Conservation (phyloP, 37 sponge, comb jelly and placozoan genomes). For the Halisarca cf. caerulea region DNA sequence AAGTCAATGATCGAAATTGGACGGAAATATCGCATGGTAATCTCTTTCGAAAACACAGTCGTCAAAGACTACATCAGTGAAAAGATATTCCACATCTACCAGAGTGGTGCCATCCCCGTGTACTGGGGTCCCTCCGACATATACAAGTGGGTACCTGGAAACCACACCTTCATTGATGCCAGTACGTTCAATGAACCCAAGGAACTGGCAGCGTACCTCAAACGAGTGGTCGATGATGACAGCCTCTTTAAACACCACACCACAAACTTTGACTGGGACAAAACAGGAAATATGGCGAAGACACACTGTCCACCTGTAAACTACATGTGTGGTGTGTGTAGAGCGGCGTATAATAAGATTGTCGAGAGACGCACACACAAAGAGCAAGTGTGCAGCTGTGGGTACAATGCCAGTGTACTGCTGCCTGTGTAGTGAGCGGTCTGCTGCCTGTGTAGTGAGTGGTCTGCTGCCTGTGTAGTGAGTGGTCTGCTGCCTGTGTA, state of each 20-base stretch:
- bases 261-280: neutral
- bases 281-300: neutral
- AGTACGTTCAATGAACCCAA: neutral
- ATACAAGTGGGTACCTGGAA: conserved; percentile 16
- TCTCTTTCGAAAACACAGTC: conserved; percentile 16
- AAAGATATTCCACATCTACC: neutral
- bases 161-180: conserved; percentile 17
- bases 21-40: conserved; percentile 7
- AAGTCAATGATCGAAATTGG: neutral
- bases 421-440: no score
- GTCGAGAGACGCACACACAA: no score
- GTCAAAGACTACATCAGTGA: neutral
- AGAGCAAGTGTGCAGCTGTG: no score
- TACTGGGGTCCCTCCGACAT: conserved; percentile 24
- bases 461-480: no score
- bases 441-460: no score
- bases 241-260: neutral
- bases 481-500: no score
- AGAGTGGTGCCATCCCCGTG: conserved; percentile 14
- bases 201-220: conserved; percentile 12
- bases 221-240: neutral
- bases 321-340: no score
- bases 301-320: no score
- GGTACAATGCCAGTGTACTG: no score
- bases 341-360: no score